Evolutionary conservation across 2,888 invertebrate genomes (phyloP).

Genomic region (Isotomurus palustris): DNA sequence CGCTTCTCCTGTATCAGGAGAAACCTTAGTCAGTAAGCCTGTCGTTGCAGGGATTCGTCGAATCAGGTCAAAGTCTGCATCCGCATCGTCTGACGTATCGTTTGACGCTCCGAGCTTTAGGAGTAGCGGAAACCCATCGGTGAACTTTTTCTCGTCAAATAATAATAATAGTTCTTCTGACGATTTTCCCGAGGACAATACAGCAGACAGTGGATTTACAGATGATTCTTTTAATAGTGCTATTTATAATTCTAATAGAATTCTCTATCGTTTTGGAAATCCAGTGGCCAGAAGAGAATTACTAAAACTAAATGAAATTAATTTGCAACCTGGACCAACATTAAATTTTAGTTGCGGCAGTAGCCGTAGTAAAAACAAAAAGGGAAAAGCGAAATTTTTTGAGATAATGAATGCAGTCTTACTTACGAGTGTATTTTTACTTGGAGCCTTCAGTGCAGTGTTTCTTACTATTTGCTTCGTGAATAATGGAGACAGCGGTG

Average conservation of each 20-base stretch:
- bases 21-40: too few species aligned
- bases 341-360: too few species aligned
- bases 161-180: too few species aligned
- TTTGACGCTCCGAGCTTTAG: neutral
- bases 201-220: too few species aligned
- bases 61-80: slow-evolving; percentile 2
- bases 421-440: slow-evolving; percentile 30
- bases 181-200: too few species aligned
- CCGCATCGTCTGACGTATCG: slow-evolving; percentile 3
- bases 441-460: slow-evolving; percentile 35
- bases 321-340: too few species aligned
- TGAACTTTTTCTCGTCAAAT: neutral
- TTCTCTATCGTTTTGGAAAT: slow-evolving; percentile 6
- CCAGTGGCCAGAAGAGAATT: slow-evolving; percentile 11
- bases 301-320: too few species aligned
- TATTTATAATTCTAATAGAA: slow-evolving; percentile 1
- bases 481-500: slow-evolving; percentile 2
- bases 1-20: too few species aligned
- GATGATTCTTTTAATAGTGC: slow-evolving; percentile 10
- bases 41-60: neutral
- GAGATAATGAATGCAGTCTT: slow-evolving; percentile 30
- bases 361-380: too few species aligned
- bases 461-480: slow-evolving; percentile 32
- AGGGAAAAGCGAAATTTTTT: neutral
- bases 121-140: neutral